Percentiles rank a stretch among this genome's conserved stretches.
Evolutionary conservation across 2,797 vertebrate species (phyloP).

Genomic region (Loris lydekkerianus): DNA sequence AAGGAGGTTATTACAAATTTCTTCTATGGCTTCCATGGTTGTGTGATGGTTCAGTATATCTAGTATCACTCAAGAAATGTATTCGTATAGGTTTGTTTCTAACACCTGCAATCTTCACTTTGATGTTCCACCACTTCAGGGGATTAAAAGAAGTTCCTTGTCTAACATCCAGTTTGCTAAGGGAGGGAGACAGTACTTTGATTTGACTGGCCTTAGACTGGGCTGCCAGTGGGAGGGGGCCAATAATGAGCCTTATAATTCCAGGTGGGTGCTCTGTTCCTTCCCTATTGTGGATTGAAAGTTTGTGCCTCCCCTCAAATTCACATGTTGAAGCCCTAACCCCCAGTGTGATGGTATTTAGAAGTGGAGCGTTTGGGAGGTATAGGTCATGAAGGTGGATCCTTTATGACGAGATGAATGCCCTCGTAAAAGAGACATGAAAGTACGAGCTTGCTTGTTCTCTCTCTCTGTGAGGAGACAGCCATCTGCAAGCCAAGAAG

Average conservation of each 20-base stretch:
- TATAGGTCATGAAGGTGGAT: neutral
- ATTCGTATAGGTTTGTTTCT: neutral
- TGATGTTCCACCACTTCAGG: no score
- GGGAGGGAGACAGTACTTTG: neutral
- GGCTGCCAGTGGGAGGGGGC: neutral
- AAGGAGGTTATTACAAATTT: neutral
- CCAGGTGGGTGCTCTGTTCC: neutral
- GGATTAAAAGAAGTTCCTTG: neutral
- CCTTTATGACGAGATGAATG: neutral
- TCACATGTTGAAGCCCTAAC: neutral
- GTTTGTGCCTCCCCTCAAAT: neutral
- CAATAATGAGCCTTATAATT: neutral
- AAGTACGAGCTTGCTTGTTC: neutral
- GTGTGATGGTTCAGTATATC: neutral
- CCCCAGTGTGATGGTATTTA: neutral
- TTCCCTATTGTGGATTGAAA: neutral
- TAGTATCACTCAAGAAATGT: neutral
- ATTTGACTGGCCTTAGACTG: neutral
- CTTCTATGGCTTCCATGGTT: neutral
- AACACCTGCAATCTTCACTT: neutral
- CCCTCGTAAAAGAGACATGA: neutral
- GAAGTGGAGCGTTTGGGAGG: neutral
- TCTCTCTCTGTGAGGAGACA: neutral
- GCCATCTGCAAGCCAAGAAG: neutral
- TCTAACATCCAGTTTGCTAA: no score